Evolutionary conservation across 1,140 invertebrate genomes (phyloP), one percentile per base, ranked within the genome.

Genomic region (Bradynema listronoti): DNA sequence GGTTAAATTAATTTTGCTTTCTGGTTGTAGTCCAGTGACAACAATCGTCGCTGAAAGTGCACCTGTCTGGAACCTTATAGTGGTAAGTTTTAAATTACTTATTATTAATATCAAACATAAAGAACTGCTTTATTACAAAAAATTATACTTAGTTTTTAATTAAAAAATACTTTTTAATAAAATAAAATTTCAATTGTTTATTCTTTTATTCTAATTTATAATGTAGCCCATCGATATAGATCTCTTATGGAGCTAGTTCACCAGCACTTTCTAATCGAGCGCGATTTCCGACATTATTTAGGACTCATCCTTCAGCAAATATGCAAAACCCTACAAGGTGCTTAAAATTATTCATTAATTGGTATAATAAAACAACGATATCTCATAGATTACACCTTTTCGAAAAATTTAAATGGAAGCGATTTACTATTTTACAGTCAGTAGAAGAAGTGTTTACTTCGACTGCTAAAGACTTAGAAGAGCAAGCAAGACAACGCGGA

Each of bases 391-490:
- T 98, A 50, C 92, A 90, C 79, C 82, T 99, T 14, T 89, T 98
- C 84, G 86, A 97, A 79, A 91, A 90, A 75, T 99, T 94, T 78
- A 87, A 87, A 14, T 98, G 94, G 94, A 91, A 88, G 16, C 83
- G 89, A 41, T 90, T 99, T 29, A 92, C 93, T 22, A 97, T 97
- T 65, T 80, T 99, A 34, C 91, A 97, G 75, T 91, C 97, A 80
- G 92, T 92, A 0, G 92, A 98, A 81, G 95, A 99, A 84, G 90
- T 98, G 3, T 99, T 99, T 80, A 94, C 93, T 78, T 96, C 93
- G 88, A 98, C 93, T 1, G 91, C 95, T 0, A 91, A 96, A 82
- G 91, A 99, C 79, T 80, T 99, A 47, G 94, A 98, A 80, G 84
- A 88, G 42, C 85, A 90, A 62, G 95, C 91, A 78, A 93, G 92